Base-by-base conservation (phyloP, 2,797 vertebrate species). In the Epinephelus coioides region DNA sequence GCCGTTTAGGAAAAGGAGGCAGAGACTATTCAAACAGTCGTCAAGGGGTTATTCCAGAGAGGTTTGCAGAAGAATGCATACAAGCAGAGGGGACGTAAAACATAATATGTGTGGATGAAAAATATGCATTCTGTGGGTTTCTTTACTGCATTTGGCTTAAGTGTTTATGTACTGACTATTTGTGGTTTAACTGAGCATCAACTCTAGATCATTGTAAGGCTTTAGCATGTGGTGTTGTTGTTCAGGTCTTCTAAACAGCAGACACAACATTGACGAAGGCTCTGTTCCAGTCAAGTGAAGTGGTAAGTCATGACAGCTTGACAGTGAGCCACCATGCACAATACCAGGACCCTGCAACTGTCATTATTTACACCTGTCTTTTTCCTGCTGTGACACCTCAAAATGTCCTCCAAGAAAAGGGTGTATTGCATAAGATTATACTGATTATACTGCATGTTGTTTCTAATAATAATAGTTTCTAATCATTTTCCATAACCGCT, bases 41-140 rank as follows among this genome's bases (percentile, higher is more conserved):
- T 73, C 21, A 43, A 63, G 38, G 46, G 73, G 56, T 83, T 76
- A 69, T 62, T 74, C 51, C 56, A 73, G 18, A 59, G 50, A 76
- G 71, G 30, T 78, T 73, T 81, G 62, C 21, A 63, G 25, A 44
- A n/a, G 50, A 84, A 77, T 61, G 23, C 5, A 66, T 30, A 51
- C 8, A 59, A 51, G 6, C 14, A 66, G 40, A 69, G 7, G 40
- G 14, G 12, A 46, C 0, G 4, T 76, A 59, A 72, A 27, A 72
- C 53, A 60, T 21, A 18, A 34, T 6, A 25, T 14, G n/a, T 43
- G 43, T 30, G 27, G 38, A 23, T 40, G 2, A 59, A 50, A 15
- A 47, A 13, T 44, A n/a, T 19, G n/a, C 10, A 38, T 49, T 51
- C 5, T 47, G 27, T 50, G 15, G 21, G 23, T 34, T 61, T 21